Conservation (phyloP, 2,888 invertebrate genomes). For the Troglohyphantes excavatus region DNA sequence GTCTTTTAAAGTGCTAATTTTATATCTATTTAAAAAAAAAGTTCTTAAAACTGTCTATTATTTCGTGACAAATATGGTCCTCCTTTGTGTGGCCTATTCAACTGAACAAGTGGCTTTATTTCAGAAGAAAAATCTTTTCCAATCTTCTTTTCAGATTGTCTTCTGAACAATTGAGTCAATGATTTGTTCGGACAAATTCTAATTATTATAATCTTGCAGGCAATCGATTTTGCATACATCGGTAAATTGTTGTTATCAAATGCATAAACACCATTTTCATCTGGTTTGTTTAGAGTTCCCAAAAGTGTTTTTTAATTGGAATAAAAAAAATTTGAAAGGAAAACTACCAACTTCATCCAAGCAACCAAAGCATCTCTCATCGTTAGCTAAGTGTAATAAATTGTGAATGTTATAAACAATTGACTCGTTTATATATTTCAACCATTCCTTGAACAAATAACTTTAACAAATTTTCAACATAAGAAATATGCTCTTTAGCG, state of each 20-base stretch:
- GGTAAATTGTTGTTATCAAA: no score
- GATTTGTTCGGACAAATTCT: background rate
- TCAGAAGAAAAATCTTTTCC: no score
- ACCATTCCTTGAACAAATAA: background rate
- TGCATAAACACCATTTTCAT: no score
- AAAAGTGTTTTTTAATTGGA: background rate
- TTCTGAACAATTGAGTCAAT: slow-evolving; percentile 16
- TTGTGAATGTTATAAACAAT: slow-evolving; percentile 23
- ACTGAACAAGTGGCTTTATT: no score
- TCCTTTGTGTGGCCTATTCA: no score
- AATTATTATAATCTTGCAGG: no score
- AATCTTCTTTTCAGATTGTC: background rate
- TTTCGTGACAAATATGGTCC: no score
- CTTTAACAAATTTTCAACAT: slow-evolving; percentile 18
- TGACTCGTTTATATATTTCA: background rate
- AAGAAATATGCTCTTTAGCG: background rate
- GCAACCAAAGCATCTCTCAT: background rate
- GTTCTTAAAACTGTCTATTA: no score
- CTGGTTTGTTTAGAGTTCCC: no score
- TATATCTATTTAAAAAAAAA: no score
- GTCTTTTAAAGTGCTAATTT: no score
- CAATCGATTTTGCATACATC: no score
- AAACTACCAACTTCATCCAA: slow-evolving; percentile 25
- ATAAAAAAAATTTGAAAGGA: slow-evolving; percentile 27
- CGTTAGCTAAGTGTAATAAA: slow-evolving; percentile 35